Percentiles rank a stretch among this genome's conserved stretches.
Evolutionary conservation across 2,888 invertebrate genomes (phyloP).

Genomic region (Pyrrhosoma nymphula): DNA sequence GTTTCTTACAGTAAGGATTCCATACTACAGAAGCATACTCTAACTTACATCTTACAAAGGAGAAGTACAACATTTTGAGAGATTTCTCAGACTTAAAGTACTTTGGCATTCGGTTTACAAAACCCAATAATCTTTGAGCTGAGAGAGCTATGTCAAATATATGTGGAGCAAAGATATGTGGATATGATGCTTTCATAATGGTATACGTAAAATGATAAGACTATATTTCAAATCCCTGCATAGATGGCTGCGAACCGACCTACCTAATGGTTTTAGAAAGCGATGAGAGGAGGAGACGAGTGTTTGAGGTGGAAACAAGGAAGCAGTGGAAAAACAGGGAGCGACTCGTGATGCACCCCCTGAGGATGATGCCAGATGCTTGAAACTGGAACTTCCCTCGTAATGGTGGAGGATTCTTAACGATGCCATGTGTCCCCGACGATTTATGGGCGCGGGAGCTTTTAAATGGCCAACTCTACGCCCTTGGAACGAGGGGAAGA

Average conservation of each 20-base stretch:
- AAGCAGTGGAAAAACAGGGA: background rate
- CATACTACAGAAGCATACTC: too few species aligned
- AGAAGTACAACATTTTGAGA: too few species aligned
- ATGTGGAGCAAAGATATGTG: too few species aligned
- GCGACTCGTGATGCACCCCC: background rate
- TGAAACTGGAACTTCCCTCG: slow-evolving; percentile 37
- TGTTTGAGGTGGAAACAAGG: background rate
- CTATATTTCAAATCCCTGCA: too few species aligned
- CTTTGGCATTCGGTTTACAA: too few species aligned
- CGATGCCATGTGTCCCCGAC: slow-evolving; percentile 24
- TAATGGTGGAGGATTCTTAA: slow-evolving; percentile 49
- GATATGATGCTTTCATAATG: too few species aligned
- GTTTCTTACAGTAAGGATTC: too few species aligned
- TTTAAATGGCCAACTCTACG: background rate
- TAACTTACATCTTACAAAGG: too few species aligned
- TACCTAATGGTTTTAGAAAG: background rate
- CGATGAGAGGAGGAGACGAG: background rate
- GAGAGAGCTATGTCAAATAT: too few species aligned
- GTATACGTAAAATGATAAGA: too few species aligned
- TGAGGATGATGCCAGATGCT: background rate
- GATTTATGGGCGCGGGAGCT: slow-evolving; percentile 25
- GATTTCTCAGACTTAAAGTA: too few species aligned
- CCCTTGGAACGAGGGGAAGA: background rate
- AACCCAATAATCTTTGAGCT: too few species aligned
- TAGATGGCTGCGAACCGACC: background rate